Base-by-base conservation (phyloP, 2,113 vertebrate species). In the Eulemur rufifrons region DNA sequence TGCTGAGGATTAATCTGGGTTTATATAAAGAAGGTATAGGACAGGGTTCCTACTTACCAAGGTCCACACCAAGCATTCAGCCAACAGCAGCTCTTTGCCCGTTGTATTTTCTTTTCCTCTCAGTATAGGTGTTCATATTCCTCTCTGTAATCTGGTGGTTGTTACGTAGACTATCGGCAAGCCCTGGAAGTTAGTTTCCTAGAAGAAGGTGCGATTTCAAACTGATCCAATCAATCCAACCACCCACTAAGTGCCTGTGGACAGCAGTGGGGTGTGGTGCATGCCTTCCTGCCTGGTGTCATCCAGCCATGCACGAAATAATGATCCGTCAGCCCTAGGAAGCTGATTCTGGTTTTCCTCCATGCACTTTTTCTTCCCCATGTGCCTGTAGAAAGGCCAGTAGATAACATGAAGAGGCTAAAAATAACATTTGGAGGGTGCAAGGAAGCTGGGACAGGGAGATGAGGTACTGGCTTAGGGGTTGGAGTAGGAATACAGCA, bases 201-300 rank as follows among this genome's bases (percentile, higher is more conserved):
- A 45, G 39, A n/a, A 34, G 27, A 52, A 87, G 47, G 25, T 27
- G 13, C 5, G 10, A 42, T 42, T 86, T 73, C 9, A 56, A 61
- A 52, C 25, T 21, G n/a, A 56, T 54, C 5, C 25, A 13, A 2
- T 29, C 3, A 12, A 42, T 39, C 8, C 27, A 37, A 50, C 17
- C 52, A 1, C 52, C 47, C 25, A 47, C 11, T 1, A 7, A 45
- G 9, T 2, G 50, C 32, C 52, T 4, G 0, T n/a, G 78, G 1
- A 42, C 39, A 11, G 29, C 1, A 21, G 47, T 11, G 32, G 3
- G 29, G 10, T 14, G 9, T 15, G 34, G 39, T 10, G 1, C 10
- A 23, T 9, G 21, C 15, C 47, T 78, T 39, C 54, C 11, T 37
- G 21, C 42, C 59, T 8, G 3, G 15, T 56, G 11, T 63, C 74